Base-by-base conservation (phyloP, 2,888 invertebrate genomes). In the Lathronympha strigana region DNA sequence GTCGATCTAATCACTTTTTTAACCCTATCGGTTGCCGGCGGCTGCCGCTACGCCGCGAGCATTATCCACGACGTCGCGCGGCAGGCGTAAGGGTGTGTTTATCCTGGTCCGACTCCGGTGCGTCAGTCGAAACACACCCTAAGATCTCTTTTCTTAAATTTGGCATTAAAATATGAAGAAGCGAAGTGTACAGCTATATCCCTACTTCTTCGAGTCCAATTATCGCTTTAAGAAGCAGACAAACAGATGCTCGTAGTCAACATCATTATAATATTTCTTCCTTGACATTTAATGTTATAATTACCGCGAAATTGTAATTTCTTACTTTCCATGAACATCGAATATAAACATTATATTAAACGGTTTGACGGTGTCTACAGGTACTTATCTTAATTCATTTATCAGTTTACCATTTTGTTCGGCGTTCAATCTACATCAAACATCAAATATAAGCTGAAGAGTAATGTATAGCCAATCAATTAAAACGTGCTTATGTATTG, bases 141-240 rank as follows among this genome's bases (percentile, higher is more conserved):
- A 47, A 47, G 47, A 47, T 47, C 47, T 47, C 23, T 47, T 47
- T 13, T 47, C 1, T 47, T n/a, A 6, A 47, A 81, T 84, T 86
- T 85, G 82, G 83, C 83, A 73, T 82, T 83, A 84, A 82, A 83
- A 69, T 67, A 76, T 67, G 71, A 72, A 73, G 70, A 78, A 77
- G 75, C 72, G 60, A 73, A 61, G 25, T 64, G 72, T 70, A 71
- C 33, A 73, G 13, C 36, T 53, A 47, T 23, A 13, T 21, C 6
- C 23, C 9, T 47, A 47, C 13, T 23, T 23, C 23, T 47, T 47
- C 23, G 15, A 21, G n/a, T 23, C n/a, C n/a, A 47, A 47, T 23
- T 47, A 23, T 23, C n/a, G 13, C 13, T 47, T 13, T 47, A 47
- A 4, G 23, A 47, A 47, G n/a, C n/a, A 47, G 23, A 47, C 45